These are phyloP conservation scores for Leuciscus waleckii DNA, from an alignment of 2,797 vertebrate genomes.

Conservation along the genomic window DNA sequence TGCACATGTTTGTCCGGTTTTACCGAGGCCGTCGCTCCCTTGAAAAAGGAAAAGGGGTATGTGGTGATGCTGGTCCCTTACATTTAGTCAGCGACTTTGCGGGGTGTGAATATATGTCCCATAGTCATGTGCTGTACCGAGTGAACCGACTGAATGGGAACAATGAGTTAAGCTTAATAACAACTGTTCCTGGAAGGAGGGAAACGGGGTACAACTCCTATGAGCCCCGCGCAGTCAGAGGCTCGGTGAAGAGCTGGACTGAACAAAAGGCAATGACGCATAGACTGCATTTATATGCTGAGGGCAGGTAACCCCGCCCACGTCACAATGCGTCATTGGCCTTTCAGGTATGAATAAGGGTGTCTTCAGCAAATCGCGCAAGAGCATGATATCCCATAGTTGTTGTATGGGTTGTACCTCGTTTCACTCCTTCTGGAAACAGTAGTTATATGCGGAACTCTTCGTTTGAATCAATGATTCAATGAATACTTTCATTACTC, in stretches of 20 bases:
- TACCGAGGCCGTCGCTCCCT: background rate
- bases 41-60: background rate
- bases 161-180: background rate
- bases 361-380: background rate
- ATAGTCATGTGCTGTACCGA: background rate
- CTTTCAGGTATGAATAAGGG: background rate
- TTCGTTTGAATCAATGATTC: background rate
- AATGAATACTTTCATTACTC: too few relatives aligned
- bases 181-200: background rate
- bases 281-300: background rate
- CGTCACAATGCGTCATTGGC: background rate
- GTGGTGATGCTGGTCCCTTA: too few relatives aligned
- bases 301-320: background rate
- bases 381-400: background rate
- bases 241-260: background rate
- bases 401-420: background rate
- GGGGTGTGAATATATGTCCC: background rate
- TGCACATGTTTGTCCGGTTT: background rate
- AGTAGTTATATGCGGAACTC: background rate
- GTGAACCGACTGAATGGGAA: background rate
- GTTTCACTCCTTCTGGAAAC: background rate
- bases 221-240: background rate
- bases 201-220: background rate
- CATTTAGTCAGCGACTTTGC: too few relatives aligned
- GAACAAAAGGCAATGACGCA: background rate